Base-by-base conservation (phyloP, 2,888 invertebrate genomes). In the Caenorhabditis sp. region DNA sequence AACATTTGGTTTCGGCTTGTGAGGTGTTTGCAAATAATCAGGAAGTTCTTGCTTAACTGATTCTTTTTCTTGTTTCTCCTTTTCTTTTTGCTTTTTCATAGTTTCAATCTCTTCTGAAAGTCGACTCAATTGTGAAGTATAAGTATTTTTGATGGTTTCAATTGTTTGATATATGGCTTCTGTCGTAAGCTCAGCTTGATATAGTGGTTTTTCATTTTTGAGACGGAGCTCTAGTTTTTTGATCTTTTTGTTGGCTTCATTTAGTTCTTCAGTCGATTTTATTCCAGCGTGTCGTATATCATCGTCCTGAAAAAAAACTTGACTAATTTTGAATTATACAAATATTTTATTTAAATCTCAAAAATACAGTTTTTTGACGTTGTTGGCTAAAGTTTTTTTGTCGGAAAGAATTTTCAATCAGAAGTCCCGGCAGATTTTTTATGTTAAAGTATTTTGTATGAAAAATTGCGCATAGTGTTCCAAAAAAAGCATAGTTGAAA, bases 161-260 rank as follows among this genome's bases (percentile, higher is more conserved):
- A 71, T 63, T 5, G 57, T 60, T 12, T 36, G 25, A 56, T 71
- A 67, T n/a, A 71, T 71, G 1, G 67, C 36, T 57, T 67, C 71
- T 4, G 57, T 36, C 21, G 57, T 8, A 2, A 58, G 27, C n/a
- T 58, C 57, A 5, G 3, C 1, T 36, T 58, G 36, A 31, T n/a
- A 58, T 2, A 10, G 1, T 4, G 57, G 57, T 20, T 31, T 58
- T 7, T 36, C 57, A 8, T 58, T 58, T 21, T 36, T 31, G 20
- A 58, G n/a, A 5, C 21, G 14, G 5, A 3, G 2, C 14, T 59
- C 59, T 3, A 59, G 23, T n/a, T 31, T 43, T n/a, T 20, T 49
- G 21, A 59, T 25, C 14, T 49, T 21, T 26, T 49, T 21, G 7
- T 49, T 20, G 1, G 38, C 43, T 26, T 59, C 49, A 1, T 59